Evolutionary conservation across 2,888 invertebrate genomes (phyloP), one percentile per base, ranked within the genome.

Genomic region (Dicranocentrus wangi): DNA sequence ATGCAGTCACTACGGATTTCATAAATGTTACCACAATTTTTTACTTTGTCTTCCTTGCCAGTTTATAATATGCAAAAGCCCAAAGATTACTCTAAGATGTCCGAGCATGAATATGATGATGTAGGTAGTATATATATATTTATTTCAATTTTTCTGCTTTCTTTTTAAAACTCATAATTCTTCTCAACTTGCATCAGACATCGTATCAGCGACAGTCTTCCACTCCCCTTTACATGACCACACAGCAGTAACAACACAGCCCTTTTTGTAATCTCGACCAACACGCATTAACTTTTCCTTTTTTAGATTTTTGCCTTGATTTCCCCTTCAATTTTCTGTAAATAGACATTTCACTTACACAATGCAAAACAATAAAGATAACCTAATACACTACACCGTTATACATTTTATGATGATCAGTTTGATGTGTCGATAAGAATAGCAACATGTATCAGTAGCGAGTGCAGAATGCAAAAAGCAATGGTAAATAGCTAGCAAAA

Each of bases 231-330:
- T 28, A 27, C 21, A 42, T 66, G 51, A 66, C 25, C 66, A 66
- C 47, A 43, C 42, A 47, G 25, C 15, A 60, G 7, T 15, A 19
- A 58, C 10, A 55, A n/a, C 25, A 58, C 25, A 58, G 25, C 25
- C 15, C 13, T 25, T 58, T 58, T 58, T 58, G 7, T n/a, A 25
- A 19, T 25, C 13, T 58, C 25, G 10, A 47, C 51, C 68, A 68
- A 17, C 28, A 66, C 15, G 3, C 51, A 32, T 32, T 21, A 75
- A 75, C 75, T 75, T 75, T 75, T 75, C 66, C 66, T 65, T 66
- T 75, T 75, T 65, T 55, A 75, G 75, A 66, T 55, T 66, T 27
- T 19, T 66, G 58, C 75, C 58, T 55, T 75, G 66, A 75, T 75
- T 75, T 65, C 47, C 75, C 65, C 66, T 73, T 63, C 55, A 55